Evolutionary conservation across 2,888 invertebrate genomes (phyloP).

Genomic region (Tuberolachnus salignus): DNA sequence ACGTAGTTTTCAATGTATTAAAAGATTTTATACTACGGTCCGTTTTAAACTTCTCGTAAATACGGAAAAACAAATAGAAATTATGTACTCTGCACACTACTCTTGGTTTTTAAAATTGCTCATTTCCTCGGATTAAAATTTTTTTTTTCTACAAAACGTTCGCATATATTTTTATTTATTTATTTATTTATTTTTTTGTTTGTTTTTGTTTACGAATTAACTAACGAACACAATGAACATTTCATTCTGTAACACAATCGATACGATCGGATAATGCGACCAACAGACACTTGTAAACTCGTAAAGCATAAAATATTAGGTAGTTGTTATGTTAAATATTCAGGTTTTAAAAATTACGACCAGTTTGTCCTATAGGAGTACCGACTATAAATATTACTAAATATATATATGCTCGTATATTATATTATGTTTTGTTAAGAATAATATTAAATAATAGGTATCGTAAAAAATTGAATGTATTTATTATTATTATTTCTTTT

Average conservation of each 20-base stretch:
- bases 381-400: background rate
- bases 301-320: slow-evolving; percentile 25
- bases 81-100: too few species aligned
- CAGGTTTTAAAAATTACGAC: slow-evolving; percentile 36
- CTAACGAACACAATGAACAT: background rate
- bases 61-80: too few species aligned
- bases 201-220: background rate
- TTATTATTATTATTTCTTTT: background rate
- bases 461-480: background rate
- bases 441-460: slow-evolving; percentile 17
- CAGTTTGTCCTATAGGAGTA: slow-evolving; percentile 14
- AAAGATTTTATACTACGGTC: too few species aligned
- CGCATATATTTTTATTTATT: too few species aligned
- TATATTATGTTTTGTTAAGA: slow-evolving; percentile 22
- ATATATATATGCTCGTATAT: background rate
- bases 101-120: too few species aligned
- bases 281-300: slow-evolving; percentile 38
- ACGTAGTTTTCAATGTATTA: too few species aligned
- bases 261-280: slow-evolving; percentile 28
- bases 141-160: too few species aligned
- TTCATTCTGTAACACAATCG: background rate
- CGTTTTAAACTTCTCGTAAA: too few species aligned
- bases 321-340: slow-evolving; percentile 38
- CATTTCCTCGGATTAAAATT: too few species aligned
- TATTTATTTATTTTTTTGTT: too few species aligned